Base-by-base conservation (phyloP, 2,113 vertebrate species). In the Dinomys branickii region DNA sequence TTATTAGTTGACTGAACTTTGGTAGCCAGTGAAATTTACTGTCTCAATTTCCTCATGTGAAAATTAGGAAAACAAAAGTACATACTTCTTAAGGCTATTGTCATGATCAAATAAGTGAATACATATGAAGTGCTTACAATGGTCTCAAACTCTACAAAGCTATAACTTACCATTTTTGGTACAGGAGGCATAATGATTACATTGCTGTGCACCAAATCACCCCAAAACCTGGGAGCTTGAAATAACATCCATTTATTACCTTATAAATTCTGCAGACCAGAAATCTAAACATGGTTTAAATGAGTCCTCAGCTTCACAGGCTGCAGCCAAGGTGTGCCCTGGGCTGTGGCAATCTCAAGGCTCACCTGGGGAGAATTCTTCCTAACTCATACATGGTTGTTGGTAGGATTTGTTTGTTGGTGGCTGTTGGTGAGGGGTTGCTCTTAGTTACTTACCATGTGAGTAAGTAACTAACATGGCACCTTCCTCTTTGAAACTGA, bases 51-150 rank as follows among this genome's bases (percentile, higher is more conserved):
- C n/a, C 41, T 84, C 17, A 24, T 67, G 19, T 69, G 41, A 77
- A 93, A 95, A 85, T 63, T 90, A 94, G 52, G n/a, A 90, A 92
- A 61, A 44, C 80, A 50, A 69, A 50, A 85, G 33, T 47, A 7
- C 3, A 59, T 41, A 87, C 8, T 13, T 91, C 41, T 9, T 44
- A 87, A 89, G 22, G 11, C 69, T 9, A 28, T 85, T 92, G 50
- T 75, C 8, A 63, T 59, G 24, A 87, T 84, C 94, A 87, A 67
- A 33, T 90, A 33, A n/a, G 47, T 47, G 33, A 59, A 75, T 56
- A 65, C 5, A 63, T 67, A 3, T 88, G 56, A 78, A 54, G 10
- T 73, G 7, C 50, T 84, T 59, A 67, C 61, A 61, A 90, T 0
- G 47, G 47, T 71, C 63, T 81, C 52, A 87, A 69, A 86, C 19